These are phyloP conservation scores for Schlechtendalia chinensis DNA, from an alignment of 1,140 invertebrate genomes.

Conservation along the genomic window DNA sequence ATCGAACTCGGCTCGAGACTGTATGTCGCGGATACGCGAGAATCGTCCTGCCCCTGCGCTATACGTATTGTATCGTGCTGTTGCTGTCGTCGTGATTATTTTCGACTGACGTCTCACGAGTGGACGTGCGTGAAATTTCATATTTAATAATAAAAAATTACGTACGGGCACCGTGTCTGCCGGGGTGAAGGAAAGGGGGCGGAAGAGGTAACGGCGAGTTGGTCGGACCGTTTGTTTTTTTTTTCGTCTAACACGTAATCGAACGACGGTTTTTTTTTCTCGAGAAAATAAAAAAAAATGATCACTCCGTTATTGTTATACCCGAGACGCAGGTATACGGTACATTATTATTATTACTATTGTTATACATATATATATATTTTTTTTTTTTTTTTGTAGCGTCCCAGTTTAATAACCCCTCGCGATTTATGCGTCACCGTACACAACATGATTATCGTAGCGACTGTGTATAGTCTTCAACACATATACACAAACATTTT, in stretches of 20 bases:
- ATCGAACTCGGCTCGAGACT: no score
- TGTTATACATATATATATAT: no score
- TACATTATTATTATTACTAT: background rate
- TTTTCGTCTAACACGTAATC: slow-evolving; percentile 1
- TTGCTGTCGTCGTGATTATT: background rate
- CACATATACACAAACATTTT: no score
- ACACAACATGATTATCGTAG: background rate
- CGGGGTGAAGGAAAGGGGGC: background rate
- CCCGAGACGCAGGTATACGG: background rate
- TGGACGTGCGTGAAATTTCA: slow-evolving; percentile 10
- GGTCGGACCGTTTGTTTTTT: background rate
- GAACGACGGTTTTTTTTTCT: slow-evolving; percentile 4
- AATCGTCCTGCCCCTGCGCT: no score
- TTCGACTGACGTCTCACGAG: background rate
- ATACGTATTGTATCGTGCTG: no score
- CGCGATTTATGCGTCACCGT: background rate
- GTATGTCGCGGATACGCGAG: no score
- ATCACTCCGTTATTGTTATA: slow-evolving; percentile 2
- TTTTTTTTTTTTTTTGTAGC: background rate
- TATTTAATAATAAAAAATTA: background rate
- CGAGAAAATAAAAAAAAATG: background rate
- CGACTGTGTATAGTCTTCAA: no score
- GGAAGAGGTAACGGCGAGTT: background rate
- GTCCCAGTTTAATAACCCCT: background rate
- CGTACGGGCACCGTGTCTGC: no score